Percentiles rank a stretch among this genome's conserved stretches.
Conservation (phyloP, 2,888 invertebrate species). For the Hololepta plana region DNA sequence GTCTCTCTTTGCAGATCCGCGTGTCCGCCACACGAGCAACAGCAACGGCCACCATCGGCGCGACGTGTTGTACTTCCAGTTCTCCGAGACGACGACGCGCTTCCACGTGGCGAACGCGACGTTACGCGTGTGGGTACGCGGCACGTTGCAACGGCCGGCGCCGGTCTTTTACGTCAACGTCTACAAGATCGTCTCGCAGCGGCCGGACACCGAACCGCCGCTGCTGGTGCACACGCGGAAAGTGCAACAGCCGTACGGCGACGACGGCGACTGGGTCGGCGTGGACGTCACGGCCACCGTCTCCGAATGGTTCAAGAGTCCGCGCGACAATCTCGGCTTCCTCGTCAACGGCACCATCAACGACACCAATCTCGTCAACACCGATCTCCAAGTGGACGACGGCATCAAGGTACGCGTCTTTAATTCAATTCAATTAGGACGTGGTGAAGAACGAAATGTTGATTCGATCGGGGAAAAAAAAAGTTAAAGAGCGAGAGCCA, state of each 20-base stretch:
- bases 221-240: slow-evolving; percentile 23
- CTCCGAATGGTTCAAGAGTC: slow-evolving; percentile 57
- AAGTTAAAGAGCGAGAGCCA: no score
- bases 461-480: no score
- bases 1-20: slow-evolving; percentile 36
- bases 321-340: slow-evolving; percentile 57
- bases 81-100: slow-evolving; percentile 49
- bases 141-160: slow-evolving; percentile 22
- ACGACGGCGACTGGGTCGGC: slow-evolving; percentile 51
- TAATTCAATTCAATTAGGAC: no score
- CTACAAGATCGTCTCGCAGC: slow-evolving; percentile 22
- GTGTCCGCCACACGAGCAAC: slow-evolving; percentile 46
- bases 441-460: no score
- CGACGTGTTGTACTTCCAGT: slow-evolving; percentile 54
- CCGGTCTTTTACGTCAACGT: slow-evolving; percentile 22
- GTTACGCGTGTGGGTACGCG: slow-evolving; percentile 47
- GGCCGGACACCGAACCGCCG: slow-evolving; percentile 12
- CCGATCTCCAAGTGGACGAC: no score
- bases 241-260: slow-evolving; percentile 32
- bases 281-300: slow-evolving; percentile 59
- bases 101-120: slow-evolving; percentile 51
- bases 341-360: slow-evolving; percentile 50
- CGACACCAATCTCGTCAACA: no score
- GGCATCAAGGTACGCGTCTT: no score
- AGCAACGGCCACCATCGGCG: slow-evolving; percentile 27